phyloP scores from a whole-genome alignment of 1,140 invertebrate genomes.

The Drosophila dunni region DNA sequence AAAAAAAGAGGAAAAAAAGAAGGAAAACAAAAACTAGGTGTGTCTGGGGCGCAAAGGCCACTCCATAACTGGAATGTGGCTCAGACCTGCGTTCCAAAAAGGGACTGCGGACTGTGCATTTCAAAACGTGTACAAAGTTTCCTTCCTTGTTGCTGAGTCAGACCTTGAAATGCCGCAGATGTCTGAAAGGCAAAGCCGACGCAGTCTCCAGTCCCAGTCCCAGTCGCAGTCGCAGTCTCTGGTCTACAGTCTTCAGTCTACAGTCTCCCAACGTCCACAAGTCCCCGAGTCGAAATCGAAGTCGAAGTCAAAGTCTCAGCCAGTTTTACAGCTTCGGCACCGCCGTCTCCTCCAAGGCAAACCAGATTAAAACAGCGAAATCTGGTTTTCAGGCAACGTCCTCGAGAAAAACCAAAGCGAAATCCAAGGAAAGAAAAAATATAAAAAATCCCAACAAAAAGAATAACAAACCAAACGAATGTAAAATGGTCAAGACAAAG shows the following conservation, averaged over 20 bases:
- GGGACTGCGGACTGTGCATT: conserved; percentile 16
- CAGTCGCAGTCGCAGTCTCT: background rate
- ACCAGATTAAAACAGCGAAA: conserved; percentile 66
- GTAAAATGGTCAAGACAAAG: conserved; percentile 61
- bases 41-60: conserved; percentile 68
- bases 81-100: conserved; percentile 55
- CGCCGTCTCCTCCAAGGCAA: conserved; percentile 65
- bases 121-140: conserved; percentile 26
- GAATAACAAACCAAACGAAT: conserved; percentile 42
- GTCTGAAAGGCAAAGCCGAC: conserved; percentile 63
- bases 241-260: background rate
- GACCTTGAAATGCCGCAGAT: conserved; percentile 81
- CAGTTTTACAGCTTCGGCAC: conserved; percentile 10
- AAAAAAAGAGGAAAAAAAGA: background rate
- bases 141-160: conserved; percentile 74
- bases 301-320: conserved; percentile 2
- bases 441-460: background rate
- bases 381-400: conserved; percentile 77
- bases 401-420: conserved; percentile 56
- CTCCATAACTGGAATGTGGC: conserved; percentile 78
- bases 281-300: background rate
- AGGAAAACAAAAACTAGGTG: conserved; percentile 55
- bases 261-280: background rate
- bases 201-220: conserved; percentile 1
- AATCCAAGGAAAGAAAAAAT: conserved; percentile 13